These are phyloP conservation scores for Scleropages formosus DNA, from an alignment of 2,797 vertebrate genomes.

Conservation along the genomic window DNA sequence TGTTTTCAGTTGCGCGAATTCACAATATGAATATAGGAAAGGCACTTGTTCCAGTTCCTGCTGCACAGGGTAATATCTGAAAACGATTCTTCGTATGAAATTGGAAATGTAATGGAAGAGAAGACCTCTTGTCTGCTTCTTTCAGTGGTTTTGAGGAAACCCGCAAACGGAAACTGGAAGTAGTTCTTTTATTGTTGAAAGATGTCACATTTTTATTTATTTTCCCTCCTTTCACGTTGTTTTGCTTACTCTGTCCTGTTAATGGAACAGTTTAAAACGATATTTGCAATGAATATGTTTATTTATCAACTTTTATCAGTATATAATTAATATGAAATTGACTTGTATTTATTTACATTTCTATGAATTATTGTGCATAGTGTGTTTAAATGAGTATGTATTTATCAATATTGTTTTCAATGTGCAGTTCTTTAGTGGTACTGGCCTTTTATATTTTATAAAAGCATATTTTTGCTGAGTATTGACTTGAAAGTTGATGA, in stretches of 20 bases:
- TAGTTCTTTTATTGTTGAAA: slow-evolving; percentile 40
- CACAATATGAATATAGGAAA: slow-evolving; percentile 7
- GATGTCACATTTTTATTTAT: slow-evolving; percentile 47
- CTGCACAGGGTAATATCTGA: slow-evolving; percentile 9
- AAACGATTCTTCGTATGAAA: neutral
- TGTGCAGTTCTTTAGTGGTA: slow-evolving; percentile 53
- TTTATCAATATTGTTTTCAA: slow-evolving; percentile 74
- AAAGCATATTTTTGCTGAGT: slow-evolving; percentile 53
- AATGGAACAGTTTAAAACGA: slow-evolving; percentile 63
- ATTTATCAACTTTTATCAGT: slow-evolving; percentile 55
- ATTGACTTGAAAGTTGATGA: slow-evolving; percentile 54
- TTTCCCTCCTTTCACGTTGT: slow-evolving; percentile 41
- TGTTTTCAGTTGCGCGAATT: neutral
- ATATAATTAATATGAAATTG: slow-evolving; percentile 61
- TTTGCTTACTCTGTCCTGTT: slow-evolving; percentile 49
- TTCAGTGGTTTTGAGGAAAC: slow-evolving; percentile 65
- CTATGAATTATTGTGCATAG: slow-evolving; percentile 62
- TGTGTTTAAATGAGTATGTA: slow-evolving; percentile 61
- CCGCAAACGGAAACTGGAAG: slow-evolving; percentile 57
- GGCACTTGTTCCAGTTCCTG: neutral
- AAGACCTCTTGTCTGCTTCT: slow-evolving; percentile 48
- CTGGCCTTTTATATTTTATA: slow-evolving; percentile 59
- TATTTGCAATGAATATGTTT: slow-evolving; percentile 19
- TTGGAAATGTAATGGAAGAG: neutral
- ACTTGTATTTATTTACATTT: slow-evolving; percentile 69